phyloP scores from a whole-genome alignment of 2,888 invertebrate species.

The Ornithoptera alexandrae region DNA sequence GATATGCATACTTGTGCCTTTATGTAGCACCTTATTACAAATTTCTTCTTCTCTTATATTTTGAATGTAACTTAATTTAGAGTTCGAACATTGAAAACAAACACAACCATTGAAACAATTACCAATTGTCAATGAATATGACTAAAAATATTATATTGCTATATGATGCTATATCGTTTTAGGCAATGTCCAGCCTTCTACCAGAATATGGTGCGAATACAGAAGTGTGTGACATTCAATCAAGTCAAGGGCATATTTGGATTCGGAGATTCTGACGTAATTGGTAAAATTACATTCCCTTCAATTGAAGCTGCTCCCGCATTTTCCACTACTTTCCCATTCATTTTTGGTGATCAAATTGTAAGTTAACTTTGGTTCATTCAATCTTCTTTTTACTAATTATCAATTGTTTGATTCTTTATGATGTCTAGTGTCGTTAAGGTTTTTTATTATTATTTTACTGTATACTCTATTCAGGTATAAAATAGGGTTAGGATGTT shows the following conservation, averaged over 20 bases:
- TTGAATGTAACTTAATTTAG: no score
- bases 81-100: no score
- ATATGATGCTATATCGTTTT: constrained; percentile 26
- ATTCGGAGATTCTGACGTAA: constrained; percentile 96
- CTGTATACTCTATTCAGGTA: no score
- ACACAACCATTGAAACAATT: no score
- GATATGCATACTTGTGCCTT: background rate
- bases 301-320: constrained; percentile 98
- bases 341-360: constrained; percentile 90
- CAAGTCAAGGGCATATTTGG: constrained; percentile 99
- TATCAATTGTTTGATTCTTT: no score
- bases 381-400: background rate
- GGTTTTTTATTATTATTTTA: no score
- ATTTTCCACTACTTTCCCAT: constrained; percentile 93
- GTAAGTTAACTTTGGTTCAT: constrained; percentile 60
- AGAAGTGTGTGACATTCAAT: constrained; percentile 97
- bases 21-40: background rate
- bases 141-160: background rate
- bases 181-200: constrained; percentile 95
- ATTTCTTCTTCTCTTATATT: background rate
- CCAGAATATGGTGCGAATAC: constrained; percentile 94
- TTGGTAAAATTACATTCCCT: constrained; percentile 98
- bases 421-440: no score
- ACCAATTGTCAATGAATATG: no score
- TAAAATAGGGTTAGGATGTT: no score